Percentiles rank a stretch among this genome's conserved stretches.
phyloP scores from a whole-genome alignment of 2,888 invertebrate species.

The Platycheirus rosarum region DNA sequence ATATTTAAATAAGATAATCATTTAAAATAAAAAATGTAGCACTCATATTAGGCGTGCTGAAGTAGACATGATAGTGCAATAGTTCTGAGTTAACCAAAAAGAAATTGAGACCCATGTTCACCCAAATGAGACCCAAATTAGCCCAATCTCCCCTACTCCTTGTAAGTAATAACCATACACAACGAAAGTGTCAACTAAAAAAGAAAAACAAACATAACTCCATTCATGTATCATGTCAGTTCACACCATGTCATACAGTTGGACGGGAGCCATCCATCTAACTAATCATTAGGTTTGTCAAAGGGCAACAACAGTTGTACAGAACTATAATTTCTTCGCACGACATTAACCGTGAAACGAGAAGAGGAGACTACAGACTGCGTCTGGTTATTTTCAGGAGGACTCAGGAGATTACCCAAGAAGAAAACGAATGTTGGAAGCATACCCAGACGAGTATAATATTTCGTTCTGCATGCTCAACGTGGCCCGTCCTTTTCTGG shows the following conservation, averaged over 20 bases:
- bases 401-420: constrained; percentile 42
- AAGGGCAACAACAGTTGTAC: constrained; percentile 65
- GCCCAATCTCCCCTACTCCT: too few species aligned
- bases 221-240: constrained; percentile 37
- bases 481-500: too few species aligned
- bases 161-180: neutral
- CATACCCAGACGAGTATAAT: constrained; percentile 56
- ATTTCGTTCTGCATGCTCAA: constrained; percentile 9
- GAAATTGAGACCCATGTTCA: too few species aligned
- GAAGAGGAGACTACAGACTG: neutral
- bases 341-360: neutral
- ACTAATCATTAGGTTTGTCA: constrained; percentile 74
- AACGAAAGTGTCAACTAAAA: neutral
- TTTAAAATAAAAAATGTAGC: too few species aligned
- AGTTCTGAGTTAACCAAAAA: too few species aligned
- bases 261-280: constrained; percentile 72
- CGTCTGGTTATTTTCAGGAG: constrained; percentile 18
- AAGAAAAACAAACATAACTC: constrained; percentile 12
- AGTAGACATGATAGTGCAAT: too few species aligned
- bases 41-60: too few species aligned
- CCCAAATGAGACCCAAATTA: too few species aligned
- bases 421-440: constrained; percentile 26
- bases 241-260: constrained; percentile 70
- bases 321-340: constrained; percentile 51
- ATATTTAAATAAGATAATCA: too few species aligned